These are phyloP conservation scores for Calephelis virginiensis DNA, from an alignment of 1,140 invertebrate genomes.

Conservation along the genomic window DNA sequence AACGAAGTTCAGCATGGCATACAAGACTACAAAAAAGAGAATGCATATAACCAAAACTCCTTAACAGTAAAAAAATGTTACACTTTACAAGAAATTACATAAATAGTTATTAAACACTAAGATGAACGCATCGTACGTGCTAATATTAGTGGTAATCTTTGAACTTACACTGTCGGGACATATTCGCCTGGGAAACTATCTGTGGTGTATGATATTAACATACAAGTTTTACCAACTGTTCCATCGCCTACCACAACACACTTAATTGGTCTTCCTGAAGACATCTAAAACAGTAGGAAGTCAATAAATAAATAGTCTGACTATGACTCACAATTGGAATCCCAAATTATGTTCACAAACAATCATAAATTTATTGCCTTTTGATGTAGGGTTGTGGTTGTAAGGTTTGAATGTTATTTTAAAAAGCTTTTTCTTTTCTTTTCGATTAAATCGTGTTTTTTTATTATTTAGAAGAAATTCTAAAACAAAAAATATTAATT, in stretches of 20 bases:
- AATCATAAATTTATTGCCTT: conserved; percentile 7
- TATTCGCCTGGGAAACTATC: conserved; percentile 99
- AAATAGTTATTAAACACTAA: not conserved
- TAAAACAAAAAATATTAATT: not conserved
- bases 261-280: conserved; percentile 95
- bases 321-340: conserved; percentile 14
- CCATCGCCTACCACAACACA: conserved; percentile 96
- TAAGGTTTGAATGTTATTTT: not conserved
- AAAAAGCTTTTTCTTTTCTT: not conserved
- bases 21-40: no score
- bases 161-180: conserved; percentile 95
- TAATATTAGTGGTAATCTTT: not conserved
- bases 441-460: not conserved
- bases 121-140: no score
- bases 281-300: conserved; percentile 78
- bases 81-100: not conserved
- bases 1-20: no score
- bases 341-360: conserved; percentile 9
- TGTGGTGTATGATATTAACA: conserved; percentile 99
- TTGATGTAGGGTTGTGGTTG: not conserved
- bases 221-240: conserved; percentile 99
- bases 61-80: not conserved
- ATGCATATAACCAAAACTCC: not conserved
- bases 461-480: not conserved
- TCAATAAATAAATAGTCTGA: conserved; percentile 15